Base-by-base conservation (phyloP, 2,113 vertebrate species). In the Dipodomys spectabilis region DNA sequence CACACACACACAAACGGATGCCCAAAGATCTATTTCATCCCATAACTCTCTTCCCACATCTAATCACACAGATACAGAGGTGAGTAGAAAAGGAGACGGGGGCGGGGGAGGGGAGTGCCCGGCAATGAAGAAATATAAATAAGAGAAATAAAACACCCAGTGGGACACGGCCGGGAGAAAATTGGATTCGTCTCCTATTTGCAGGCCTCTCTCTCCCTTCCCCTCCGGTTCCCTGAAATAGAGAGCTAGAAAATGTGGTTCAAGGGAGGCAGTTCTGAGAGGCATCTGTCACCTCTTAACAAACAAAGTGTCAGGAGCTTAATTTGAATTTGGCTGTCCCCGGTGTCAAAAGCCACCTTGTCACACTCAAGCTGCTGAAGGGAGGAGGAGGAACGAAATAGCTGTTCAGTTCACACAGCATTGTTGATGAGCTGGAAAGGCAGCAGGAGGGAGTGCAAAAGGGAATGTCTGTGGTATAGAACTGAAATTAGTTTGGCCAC, bases 301-400 rank as follows among this genome's bases (percentile, higher is more conserved):
- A 53, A 95, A 94, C 87, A 57, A 39, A 89, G 72, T 90, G 86
- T 86, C 81, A 88, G 88, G 19, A 12, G 62, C 49, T 95, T 97
- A 91, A 97, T 97, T 86, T 96, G 93, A 94, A 93, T 78, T 64
- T 94, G 85, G 91, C 60, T 83, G 68, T 93, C 74, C 85, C 30
- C 92, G 94, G 92, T 77, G 96, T 18, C 74, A 45, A 88, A 95
- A 44, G 78, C 94, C 86, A 96, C 96, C 82, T 25, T 71, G 44
- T 82, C 53, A 57, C 75, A 88, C 67, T 20, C 75, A 91, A 94
- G 71, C 87, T 75, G 39, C 72, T 78, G 95, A 78, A 85, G 62
- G 53, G 15, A 16, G 53, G 12, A 12, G 12, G 12, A 12, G 49
- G 49, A 49, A 49, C 49, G 28, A 88, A 93, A 95, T 2, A 89